Evolutionary conservation across 2,888 invertebrate species (phyloP), one percentile per base, ranked within the genome.

Genomic region (Trichogramma evanescens): DNA sequence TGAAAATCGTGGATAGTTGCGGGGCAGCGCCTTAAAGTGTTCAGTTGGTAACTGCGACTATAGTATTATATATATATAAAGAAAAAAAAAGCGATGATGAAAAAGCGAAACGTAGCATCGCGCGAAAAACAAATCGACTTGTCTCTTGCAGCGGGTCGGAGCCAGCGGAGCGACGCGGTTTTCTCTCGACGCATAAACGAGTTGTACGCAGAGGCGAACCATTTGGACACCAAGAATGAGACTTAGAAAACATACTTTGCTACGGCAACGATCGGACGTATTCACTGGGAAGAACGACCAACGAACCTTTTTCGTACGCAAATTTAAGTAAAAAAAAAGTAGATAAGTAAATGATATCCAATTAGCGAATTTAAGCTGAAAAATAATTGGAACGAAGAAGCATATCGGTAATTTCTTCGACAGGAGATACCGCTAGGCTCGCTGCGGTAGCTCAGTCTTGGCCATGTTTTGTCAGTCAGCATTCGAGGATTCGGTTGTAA

Each of bases 21-120:
- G 45, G 50, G 44, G 71, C 70, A 73, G 72, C 74, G 74, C 13
- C 13, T 13, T 72, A 71, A 76, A 76, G 75, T 76, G 75, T 76
- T 76, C 75, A 74, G 40, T 13, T 13, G 13, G 13, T 13, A 13
- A 13, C 13, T 13, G 13, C 13, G 13, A 13, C 13, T 13, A 2
- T 13, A n/a, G n/a, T 13, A 13, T 13, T 13, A 13, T 13, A 13
- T 13, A 13, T 13, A 72, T 71, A 69, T 70, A 70, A 68, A 72
- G 69, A 38, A 44, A 50, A 52, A 26, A 5, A 52, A 40, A 56
- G 49, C 46, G 13, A 52, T 10, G 9, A 45, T 54, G 46, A 38
- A 51, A 7, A 41, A 38, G 52, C 4, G n/a, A 48, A 56, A 45
- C 6, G 39, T 50, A 9, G 50, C 9, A 50, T n/a, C 10, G 50